Conservation (phyloP, 1,140 invertebrate genomes). For the Araneus ventricosus region DNA sequence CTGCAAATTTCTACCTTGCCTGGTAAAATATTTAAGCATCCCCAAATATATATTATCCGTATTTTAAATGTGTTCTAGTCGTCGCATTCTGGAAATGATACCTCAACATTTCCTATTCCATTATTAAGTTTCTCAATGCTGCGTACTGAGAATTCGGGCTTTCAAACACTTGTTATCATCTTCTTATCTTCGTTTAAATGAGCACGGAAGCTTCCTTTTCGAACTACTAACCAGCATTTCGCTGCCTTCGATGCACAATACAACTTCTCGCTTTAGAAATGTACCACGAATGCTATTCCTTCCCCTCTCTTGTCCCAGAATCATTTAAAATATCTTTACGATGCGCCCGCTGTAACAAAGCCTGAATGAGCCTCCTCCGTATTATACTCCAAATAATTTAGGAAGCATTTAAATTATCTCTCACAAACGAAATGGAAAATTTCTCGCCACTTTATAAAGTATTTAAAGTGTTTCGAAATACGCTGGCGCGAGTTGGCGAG, state of each 20-base stretch:
- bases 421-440: slow-evolving; percentile 29
- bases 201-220: background rate
- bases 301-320: background rate
- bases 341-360: background rate
- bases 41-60: too few relatives aligned
- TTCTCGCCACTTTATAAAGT: slow-evolving; percentile 3
- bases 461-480: slow-evolving; percentile 20
- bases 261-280: background rate
- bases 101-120: background rate
- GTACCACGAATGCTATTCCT: background rate
- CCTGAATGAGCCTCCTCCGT: background rate
- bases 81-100: background rate
- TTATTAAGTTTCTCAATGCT: background rate
- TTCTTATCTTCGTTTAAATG: background rate
- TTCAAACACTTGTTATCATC: background rate
- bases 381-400: slow-evolving; percentile 33
- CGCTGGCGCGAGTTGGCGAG: background rate
- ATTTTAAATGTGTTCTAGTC: too few relatives aligned
- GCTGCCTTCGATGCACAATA: background rate
- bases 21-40: too few relatives aligned
- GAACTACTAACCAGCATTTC: background rate
- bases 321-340: background rate
- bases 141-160: background rate
- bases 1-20: too few relatives aligned
- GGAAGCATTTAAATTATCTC: slow-evolving; percentile 26